Base-by-base conservation (phyloP, 2,888 invertebrate species). In the Villa cingulata region DNA sequence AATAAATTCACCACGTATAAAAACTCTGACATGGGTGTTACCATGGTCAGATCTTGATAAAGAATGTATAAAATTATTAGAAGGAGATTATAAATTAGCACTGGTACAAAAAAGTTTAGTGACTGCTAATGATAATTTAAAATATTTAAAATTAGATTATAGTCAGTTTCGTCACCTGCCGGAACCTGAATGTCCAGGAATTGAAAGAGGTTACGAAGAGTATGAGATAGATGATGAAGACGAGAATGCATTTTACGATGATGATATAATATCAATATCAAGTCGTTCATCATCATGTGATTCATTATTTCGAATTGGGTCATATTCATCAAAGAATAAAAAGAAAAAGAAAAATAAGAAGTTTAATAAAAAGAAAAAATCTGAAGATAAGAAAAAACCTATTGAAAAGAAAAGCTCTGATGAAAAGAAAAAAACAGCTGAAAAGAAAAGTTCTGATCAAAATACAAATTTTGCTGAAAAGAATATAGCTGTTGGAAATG, bases 81-180 rank as follows among this genome's bases (percentile, higher is more conserved):
- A 74, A 54, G 65, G 74, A 19, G 77, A 78, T 56, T 38, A 23
- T 16, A 55, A 55, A 41, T 27, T 47, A n/a, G 17, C 45, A 23
- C 45, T 52, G 34, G 49, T 51, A 7, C 41, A 47, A 36, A 49
- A 54, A 39, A 41, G 46, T 32, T 40, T 51, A 7, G 51, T 51
- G 2, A 37, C 37, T 12, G 55, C 55, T 5, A 55, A 55, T 52
- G 53, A 53, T 43, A 50, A 51, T 29, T 59, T 79, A 29, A 76
- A 78, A 58, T 78, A 74, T 59, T 62, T 79, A 2, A 75, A 78
- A 54, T 74, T 79, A 47, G 78, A 79, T 60, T 79, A 78, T 57
- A 74, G 74, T 39, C 73, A 74, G 55, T 78, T 77, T 59, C 74
- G 75, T 54, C 70, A 75, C 48, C 73, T 74, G 65, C 75, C 75